Evolutionary conservation across 2,888 invertebrate genomes (phyloP), one percentile per base, ranked within the genome.

Genomic region (Drosophila longiperda): DNA sequence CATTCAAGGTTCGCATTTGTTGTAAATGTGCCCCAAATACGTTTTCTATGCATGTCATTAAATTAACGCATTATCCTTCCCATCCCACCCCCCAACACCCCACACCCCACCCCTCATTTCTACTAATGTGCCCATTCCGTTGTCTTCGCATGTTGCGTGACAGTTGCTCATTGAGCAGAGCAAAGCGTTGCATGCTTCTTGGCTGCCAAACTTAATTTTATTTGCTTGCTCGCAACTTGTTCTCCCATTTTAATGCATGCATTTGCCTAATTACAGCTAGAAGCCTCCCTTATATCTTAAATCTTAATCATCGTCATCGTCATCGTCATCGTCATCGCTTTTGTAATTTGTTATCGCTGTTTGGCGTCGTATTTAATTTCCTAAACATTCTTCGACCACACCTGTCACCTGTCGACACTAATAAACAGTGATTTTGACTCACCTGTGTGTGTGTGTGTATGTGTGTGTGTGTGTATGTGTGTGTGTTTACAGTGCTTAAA

Each of bases 121-220:
- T 5, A 0, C 29, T 29, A 29, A 29, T 29, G 29, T 29, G 29
- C 29, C 29, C 29, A 29, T 29, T 29, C 29, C 45, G 11, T 15
- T 29, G 34, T 17, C 15, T 33, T 15, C 2, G 23, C 23, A 40
- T 53, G 53, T 77, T 66, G 77, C 80, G 77, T 80, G 77, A 70
- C 55, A 63, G 11, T 52, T n/a, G 54, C 26, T 36, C 65, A 70
- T 80, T 80, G 45, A 12, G 55, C 55, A 23, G n/a, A 57, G 4
- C 53, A 80, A 75, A 55, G 52, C 59, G 66, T 76, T 80, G 77
- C 77, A 63, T 77, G 66, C 77, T 77, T 77, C 76, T 66, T 32
- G 77, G 77, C 77, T 80, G 71, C 49, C 63, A 66, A 50, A 75
- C 42, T 17, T 36, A 57, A 54, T 36, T 8, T 66, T 45, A 23